Conservation (phyloP, 2,888 invertebrate species). For the Pelosia muscerda region DNA sequence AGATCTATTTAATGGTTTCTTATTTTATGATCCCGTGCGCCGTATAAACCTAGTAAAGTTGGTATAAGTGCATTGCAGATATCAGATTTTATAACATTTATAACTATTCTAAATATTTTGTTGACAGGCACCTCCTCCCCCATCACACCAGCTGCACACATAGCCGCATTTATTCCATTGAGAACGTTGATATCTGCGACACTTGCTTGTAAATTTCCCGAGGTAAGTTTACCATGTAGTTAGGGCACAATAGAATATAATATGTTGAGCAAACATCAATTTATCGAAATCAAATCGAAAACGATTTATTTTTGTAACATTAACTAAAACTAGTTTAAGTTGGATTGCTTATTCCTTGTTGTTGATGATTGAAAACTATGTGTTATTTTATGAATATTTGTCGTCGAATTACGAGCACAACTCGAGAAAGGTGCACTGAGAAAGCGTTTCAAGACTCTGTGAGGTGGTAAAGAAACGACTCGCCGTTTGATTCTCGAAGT, state of each 20-base stretch:
- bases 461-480: too few relatives aligned
- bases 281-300: slow-evolving; percentile 17
- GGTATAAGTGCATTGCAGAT: not conserved
- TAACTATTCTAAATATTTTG: slow-evolving; percentile 33
- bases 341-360: slow-evolving; percentile 23
- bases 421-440: too few relatives aligned
- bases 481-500: too few relatives aligned
- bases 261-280: slow-evolving; percentile 25
- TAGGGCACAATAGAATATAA: slow-evolving; percentile 27
- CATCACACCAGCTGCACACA: slow-evolving; percentile 39
- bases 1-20: slow-evolving; percentile 3
- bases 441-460: too few relatives aligned
- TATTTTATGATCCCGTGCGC: slow-evolving; percentile 14
- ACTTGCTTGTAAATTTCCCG: slow-evolving; percentile 64
- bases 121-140: slow-evolving; percentile 54
- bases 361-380: slow-evolving; percentile 3
- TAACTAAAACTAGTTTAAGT: slow-evolving; percentile 14
- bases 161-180: slow-evolving; percentile 47
- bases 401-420: too few relatives aligned
- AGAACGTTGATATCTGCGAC: slow-evolving; percentile 55
- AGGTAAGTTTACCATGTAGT: slow-evolving; percentile 59
- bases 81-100: not conserved
- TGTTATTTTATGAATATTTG: too few relatives aligned
- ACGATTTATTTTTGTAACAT: slow-evolving; percentile 25
- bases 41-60: slow-evolving; percentile 2